Percentiles rank a stretch among this genome's conserved stretches.
Evolutionary conservation across 2,113 vertebrate genomes (phyloP).

Genomic region (Dascyllus trimaculatus): DNA sequence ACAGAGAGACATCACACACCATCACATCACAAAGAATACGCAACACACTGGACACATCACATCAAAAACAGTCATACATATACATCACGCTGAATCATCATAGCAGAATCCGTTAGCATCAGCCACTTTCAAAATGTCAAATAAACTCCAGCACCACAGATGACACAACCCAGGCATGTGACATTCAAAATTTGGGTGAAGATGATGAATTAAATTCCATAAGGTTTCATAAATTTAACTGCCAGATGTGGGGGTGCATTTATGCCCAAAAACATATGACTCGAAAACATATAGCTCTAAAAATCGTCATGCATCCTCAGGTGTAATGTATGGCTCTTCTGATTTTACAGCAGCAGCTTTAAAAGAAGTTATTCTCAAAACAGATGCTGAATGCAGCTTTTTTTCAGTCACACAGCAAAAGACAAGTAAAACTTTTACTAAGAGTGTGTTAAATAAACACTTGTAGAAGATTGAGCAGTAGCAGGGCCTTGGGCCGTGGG

Average conservation of each 20-base stretch:
- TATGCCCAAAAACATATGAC: not conserved
- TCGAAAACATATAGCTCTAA: too few species aligned
- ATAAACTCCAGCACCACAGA: not conserved
- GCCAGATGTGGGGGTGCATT: not conserved
- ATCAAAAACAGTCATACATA: not conserved
- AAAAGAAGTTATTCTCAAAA: not conserved
- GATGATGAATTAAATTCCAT: not conserved
- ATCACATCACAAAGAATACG: conserved; percentile 17
- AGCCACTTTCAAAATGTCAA: not conserved
- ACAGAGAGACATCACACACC: not conserved
- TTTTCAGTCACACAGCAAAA: too few species aligned
- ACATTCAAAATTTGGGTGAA: not conserved
- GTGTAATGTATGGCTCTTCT: not conserved
- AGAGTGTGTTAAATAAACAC: not conserved
- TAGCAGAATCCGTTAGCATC: not conserved
- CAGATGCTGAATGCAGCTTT: not conserved
- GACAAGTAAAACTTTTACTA: too few species aligned
- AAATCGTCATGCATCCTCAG: not conserved
- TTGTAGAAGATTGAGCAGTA: not conserved
- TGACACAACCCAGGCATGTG: not conserved
- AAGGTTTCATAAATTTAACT: not conserved
- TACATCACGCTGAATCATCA: not conserved
- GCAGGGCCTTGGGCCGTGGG: not conserved
- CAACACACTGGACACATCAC: not conserved
- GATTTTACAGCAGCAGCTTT: conserved; percentile 1